Evolutionary conservation across 2,888 invertebrate species (phyloP), one percentile per base, ranked within the genome.

Genomic region (Scelioninae gen. 1): DNA sequence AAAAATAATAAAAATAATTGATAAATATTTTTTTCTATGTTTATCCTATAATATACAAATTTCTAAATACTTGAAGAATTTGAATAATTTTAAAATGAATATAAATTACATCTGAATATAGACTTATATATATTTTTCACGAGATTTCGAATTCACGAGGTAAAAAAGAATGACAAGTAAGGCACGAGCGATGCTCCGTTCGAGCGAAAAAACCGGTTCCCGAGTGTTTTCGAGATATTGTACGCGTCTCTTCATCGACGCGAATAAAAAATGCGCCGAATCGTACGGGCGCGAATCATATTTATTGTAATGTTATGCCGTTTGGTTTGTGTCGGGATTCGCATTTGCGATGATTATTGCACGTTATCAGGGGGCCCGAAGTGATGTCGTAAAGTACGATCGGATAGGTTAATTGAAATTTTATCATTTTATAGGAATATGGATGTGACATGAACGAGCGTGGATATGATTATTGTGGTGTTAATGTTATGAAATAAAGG

Each of bases 381-480:
- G 49, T 32, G 9, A 23, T 29, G 65, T 49, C 76, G 43, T 82
- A 82, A 82, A 82, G 55, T 43, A 66, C 53, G 31, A 71, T 66
- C 62, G 58, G 32, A 47, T 55, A 13, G 66, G 63, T 60, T 82
- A 82, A 82, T 82, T 77, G 82, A 82, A 82, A 66, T 76, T 76
- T 82, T 82, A 82, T 76, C 82, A 72, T 76, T 72, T 77, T 66
- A 60, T 62, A 62, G 47, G 66, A 82, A 77, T 82, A 82, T 77
- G 65, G 45, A 72, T 72, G 72, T 53, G 76, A 82, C 66, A 40
- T 34, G 49, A 80, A 74, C 56, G 75, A 69, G 68, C 38, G n/a
- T 43, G 60, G 63, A 66, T 76, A 82, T 72, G 82, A 82, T 82
- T 82, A 82, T 77, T 82, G 76, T 31, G 38, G 56, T 65, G 65